phyloP scores from a whole-genome alignment of 2,113 vertebrate species.

The Saccopteryx leptura region DNA sequence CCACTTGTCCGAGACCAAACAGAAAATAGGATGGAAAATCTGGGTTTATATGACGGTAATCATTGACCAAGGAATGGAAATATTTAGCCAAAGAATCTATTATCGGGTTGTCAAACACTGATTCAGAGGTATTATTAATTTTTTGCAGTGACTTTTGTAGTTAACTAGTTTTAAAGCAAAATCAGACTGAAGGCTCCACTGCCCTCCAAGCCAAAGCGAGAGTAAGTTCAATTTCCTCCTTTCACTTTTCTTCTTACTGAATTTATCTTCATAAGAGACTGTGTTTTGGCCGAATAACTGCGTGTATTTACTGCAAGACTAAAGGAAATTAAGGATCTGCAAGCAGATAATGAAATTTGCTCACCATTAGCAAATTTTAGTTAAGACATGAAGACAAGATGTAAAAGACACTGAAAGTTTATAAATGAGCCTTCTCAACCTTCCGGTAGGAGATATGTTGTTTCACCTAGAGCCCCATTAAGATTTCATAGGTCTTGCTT shows the following conservation, averaged over 20 bases:
- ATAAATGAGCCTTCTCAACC: constrained; percentile 19
- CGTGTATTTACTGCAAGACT: not conserved
- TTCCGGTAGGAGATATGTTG: not conserved
- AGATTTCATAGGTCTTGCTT: not conserved
- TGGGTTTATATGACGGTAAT: not conserved
- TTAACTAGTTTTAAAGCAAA: constrained; percentile 14
- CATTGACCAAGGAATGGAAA: not conserved
- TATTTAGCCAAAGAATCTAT: constrained; percentile 26
- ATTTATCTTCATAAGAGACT: constrained; percentile 36
- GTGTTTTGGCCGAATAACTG: constrained; percentile 38
- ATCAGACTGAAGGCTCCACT: not conserved
- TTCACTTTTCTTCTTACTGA: constrained; percentile 41
- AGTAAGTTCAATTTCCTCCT: constrained; percentile 48
- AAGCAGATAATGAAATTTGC: constrained; percentile 48
- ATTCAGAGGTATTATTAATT: not conserved
- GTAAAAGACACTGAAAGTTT: constrained; percentile 3
- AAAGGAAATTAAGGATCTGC: constrained; percentile 52
- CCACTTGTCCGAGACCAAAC: constrained; percentile 28
- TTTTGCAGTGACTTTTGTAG: not conserved
- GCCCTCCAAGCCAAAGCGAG: constrained; percentile 17
- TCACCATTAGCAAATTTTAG: constrained; percentile 23
- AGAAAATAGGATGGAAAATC: constrained; percentile 62
- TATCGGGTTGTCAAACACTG: not conserved
- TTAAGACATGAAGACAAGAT: constrained; percentile 12
- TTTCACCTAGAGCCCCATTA: not conserved